phyloP scores from a whole-genome alignment of 2,888 invertebrate species.

The Bombylius discolor region DNA sequence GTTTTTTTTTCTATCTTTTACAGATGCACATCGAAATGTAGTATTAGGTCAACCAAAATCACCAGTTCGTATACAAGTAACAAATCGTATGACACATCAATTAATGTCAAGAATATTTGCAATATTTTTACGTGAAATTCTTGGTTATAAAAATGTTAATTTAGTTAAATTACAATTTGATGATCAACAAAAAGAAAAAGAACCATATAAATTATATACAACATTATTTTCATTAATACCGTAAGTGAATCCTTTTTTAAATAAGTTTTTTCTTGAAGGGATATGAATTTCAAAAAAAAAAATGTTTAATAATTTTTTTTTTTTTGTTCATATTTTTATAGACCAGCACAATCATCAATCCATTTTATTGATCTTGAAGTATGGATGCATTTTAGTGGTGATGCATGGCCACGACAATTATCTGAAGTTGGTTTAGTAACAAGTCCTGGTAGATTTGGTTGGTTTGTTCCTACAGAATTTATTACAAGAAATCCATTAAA shows the following conservation, averaged over 20 bases:
- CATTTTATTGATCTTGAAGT: slow-evolving; percentile 56
- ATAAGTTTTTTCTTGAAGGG: no score
- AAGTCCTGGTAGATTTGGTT: slow-evolving; percentile 47
- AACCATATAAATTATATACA: slow-evolving; percentile 5
- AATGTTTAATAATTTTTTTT: no score
- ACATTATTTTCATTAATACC: slow-evolving; percentile 4
- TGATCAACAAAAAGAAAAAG: background rate
- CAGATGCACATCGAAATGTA: background rate
- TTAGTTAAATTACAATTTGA: slow-evolving; percentile 25
- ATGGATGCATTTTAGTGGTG: slow-evolving; percentile 51
- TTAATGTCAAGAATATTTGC: slow-evolving; percentile 44
- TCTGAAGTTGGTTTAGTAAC: slow-evolving; percentile 41
- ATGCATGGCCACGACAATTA: slow-evolving; percentile 36
- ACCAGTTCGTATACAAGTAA: slow-evolving; percentile 39
- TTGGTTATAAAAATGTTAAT: slow-evolving; percentile 38
- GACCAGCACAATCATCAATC: slow-evolving; percentile 20
- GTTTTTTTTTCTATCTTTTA: background rate
- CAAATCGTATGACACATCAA: slow-evolving; percentile 43
- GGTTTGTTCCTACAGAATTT: slow-evolving; percentile 45
- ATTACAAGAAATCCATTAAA: slow-evolving; percentile 14
- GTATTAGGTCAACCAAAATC: background rate
- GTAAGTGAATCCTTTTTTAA: slow-evolving; percentile 1
- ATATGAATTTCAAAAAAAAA: no score
- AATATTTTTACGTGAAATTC: slow-evolving; percentile 41
- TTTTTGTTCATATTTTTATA: slow-evolving; percentile 17